phyloP scores from a whole-genome alignment of 1,140 invertebrate species.

The Megathymus violae region DNA sequence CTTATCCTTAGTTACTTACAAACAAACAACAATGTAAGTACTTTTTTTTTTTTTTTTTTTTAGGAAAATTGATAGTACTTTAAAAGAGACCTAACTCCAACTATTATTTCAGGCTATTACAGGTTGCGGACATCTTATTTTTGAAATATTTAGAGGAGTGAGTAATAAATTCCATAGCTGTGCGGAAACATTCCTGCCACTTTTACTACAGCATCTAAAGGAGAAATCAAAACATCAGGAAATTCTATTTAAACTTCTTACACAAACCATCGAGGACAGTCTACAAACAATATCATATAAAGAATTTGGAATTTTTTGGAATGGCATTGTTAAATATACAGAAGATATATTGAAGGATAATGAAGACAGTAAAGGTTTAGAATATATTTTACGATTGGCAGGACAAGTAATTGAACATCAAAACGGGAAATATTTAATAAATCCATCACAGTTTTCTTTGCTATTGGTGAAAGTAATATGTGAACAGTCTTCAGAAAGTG shows the following conservation, averaged over 20 bases:
- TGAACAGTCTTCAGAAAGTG: constrained; percentile 77
- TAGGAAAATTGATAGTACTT: no score
- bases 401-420: constrained; percentile 85
- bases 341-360: constrained; percentile 65
- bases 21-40: constrained; percentile 87
- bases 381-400: constrained; percentile 84
- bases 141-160: constrained; percentile 93
- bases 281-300: constrained; percentile 84
- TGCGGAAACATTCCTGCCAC: constrained; percentile 86
- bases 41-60: no score
- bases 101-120: constrained; percentile 83
- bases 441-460: constrained; percentile 82
- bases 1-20: constrained; percentile 88
- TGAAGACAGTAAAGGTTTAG: constrained; percentile 62
- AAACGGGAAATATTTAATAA: constrained; percentile 86
- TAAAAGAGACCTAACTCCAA: no score
- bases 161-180: constrained; percentile 92
- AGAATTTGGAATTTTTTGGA: constrained; percentile 86
- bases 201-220: constrained; percentile 86
- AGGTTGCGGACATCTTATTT: constrained; percentile 93
- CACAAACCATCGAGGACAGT: constrained; percentile 85
- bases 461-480: constrained; percentile 84
- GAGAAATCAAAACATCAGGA: constrained; percentile 82
- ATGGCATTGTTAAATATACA: constrained; percentile 64
- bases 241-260: constrained; percentile 86